Evolutionary conservation across 1,140 invertebrate genomes (phyloP), one percentile per base, ranked within the genome.

Genomic region (Macrocentrus cingulum): DNA sequence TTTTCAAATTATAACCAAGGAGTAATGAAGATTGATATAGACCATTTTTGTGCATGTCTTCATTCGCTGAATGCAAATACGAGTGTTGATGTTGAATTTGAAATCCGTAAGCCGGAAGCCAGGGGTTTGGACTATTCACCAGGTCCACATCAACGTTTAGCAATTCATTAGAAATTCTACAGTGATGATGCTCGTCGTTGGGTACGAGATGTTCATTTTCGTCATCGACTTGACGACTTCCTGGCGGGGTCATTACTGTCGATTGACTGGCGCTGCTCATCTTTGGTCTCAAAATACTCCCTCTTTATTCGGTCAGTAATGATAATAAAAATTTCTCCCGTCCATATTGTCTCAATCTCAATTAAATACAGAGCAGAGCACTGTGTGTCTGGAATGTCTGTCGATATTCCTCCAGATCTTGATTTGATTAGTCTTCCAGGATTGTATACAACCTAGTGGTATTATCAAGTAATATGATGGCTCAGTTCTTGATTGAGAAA

Each of bases 61-160:
- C 77, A 50, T 75, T 67, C 42, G 69, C 66, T 2, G 72, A 65
- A 23, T 77, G 75, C 56, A 71, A 77, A 60, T 70, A 69, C 22
- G 61, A 36, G 41, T 72, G 65, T 59, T 74, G 73, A 66, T 76
- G 75, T 58, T 80, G 77, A 13, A 80, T 70, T 55, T 80, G 75
- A 57, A 77, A 80, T n/a, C 77, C 77, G 49, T 80, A 80, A 48
- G 77, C 76, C 60, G 77, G 77, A 66, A 79, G 71, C 77, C 77
- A 79, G 3, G 77, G 71, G 66, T 79, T 80, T 42, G 75, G 75
- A 37, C 74, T 68, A 67, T 79, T 77, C 59, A 71, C 75, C 64
- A 79, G 66, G 39, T 77, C 71, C 60, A 68, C 67, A 46, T 68
- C 71, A 36, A 39, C 11, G 13, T 51, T 37, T 11, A 51, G 13